phyloP scores from a whole-genome alignment of 2,888 invertebrate species.

The Kuschelorhynchus macadamiae region DNA sequence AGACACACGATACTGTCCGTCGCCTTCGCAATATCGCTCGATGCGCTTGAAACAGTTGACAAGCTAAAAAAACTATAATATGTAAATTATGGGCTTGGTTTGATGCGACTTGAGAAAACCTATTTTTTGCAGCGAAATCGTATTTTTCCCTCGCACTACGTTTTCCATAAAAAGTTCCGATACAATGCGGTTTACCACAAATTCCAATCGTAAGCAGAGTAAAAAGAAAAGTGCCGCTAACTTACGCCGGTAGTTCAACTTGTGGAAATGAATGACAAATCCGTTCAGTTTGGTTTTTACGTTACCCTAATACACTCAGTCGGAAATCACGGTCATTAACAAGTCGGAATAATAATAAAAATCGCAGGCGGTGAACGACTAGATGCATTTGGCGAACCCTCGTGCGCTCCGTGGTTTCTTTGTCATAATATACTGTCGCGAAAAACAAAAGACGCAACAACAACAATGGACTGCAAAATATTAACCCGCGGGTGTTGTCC shows the following conservation, averaged over 20 bases:
- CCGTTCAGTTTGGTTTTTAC: constrained; percentile 10
- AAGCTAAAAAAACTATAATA: constrained; percentile 14
- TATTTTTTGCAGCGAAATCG: too few relatives aligned
- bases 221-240: constrained; percentile 27
- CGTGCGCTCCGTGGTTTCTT: constrained; percentile 30
- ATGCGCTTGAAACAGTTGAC: constrained; percentile 22
- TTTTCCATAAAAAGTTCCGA: constrained; percentile 5
- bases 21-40: constrained; percentile 13
- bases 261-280: constrained; percentile 18
- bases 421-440: constrained; percentile 27
- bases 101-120: background rate
- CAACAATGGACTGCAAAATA: constrained; percentile 29
- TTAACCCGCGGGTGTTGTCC: constrained; percentile 28
- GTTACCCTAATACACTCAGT: constrained; percentile 11
- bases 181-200: constrained; percentile 11
- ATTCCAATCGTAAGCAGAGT: constrained; percentile 7
- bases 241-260: constrained; percentile 20
- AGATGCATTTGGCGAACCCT: constrained; percentile 35
- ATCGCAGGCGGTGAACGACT: constrained; percentile 28
- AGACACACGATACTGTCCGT: constrained; percentile 6
- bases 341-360: constrained; percentile 13
- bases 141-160: background rate
- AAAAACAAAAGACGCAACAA: constrained; percentile 35
- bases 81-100: background rate
- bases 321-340: constrained; percentile 4